Conservation (phyloP, 2,888 invertebrate genomes). For the Rugalucina vietnamica region DNA sequence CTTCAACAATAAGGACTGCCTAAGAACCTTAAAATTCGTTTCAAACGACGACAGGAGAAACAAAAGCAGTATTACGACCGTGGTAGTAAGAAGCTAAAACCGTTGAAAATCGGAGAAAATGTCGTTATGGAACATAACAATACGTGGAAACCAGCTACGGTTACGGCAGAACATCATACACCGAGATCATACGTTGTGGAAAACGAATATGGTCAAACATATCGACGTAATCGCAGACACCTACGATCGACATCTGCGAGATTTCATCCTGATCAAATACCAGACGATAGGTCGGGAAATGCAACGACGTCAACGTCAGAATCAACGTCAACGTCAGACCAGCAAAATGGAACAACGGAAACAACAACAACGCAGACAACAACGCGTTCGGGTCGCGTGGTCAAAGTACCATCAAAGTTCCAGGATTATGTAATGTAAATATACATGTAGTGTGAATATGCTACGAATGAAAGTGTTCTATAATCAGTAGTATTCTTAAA, state of each 20-base stretch:
- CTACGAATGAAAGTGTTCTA: no score
- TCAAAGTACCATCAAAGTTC: no score
- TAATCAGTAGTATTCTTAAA: no score
- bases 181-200: not conserved
- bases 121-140: not conserved
- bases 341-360: no score
- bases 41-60: not conserved
- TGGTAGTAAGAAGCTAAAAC: not conserved
- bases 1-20: not conserved
- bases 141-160: not conserved
- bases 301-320: not conserved
- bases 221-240: not conserved
- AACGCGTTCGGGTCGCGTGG: no score
- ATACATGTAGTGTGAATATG: no score
- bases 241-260: not conserved
- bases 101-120: not conserved
- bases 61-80: not conserved
- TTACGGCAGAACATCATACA: not conserved
- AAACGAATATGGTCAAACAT: not conserved
- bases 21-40: not conserved
- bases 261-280: not conserved
- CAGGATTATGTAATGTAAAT: no score
- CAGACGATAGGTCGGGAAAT: not conserved
- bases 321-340: not conserved
- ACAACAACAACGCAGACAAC: not conserved